A percentile compares a stretch with the other conserved stretches of the same genome.
Conservation (phyloP, 2,113 vertebrate species). For the Dicaeum eximium region DNA sequence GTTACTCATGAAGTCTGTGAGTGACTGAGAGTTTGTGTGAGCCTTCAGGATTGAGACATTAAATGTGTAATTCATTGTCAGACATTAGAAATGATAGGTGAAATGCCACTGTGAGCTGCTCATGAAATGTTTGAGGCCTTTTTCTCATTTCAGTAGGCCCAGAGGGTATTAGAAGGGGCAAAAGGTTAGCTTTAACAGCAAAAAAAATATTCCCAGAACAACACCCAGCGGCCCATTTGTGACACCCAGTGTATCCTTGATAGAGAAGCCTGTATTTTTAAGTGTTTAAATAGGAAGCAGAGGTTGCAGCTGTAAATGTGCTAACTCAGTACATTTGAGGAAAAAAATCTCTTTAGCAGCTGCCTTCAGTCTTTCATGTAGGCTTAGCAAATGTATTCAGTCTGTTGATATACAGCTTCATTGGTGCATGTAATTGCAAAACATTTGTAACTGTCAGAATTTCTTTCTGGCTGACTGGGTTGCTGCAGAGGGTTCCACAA, state of each 20-base stretch:
- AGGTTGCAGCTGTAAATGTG: constrained; percentile 40
- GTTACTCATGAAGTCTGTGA: not conserved
- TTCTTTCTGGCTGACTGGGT: constrained; percentile 28
- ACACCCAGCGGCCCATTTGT: not conserved
- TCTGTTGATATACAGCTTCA: not conserved
- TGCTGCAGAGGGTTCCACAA: not conserved
- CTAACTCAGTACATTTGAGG: constrained; percentile 25
- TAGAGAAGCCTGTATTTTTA: not conserved
- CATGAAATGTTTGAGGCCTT: not conserved
- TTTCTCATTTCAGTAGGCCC: not conserved
- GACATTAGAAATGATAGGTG: not conserved
- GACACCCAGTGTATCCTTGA: not conserved
- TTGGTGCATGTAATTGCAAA: not conserved
- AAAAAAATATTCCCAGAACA: not conserved
- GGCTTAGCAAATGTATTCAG: constrained; percentile 5
- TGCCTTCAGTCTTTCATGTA: constrained; percentile 36
- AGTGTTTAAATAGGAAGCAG: not conserved
- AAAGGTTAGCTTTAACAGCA: not conserved
- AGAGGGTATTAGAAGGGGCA: not conserved
- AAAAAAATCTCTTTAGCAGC: constrained; percentile 32
- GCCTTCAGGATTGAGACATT: not conserved
- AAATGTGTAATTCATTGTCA: not conserved
- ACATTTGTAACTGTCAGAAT: constrained; percentile 41
- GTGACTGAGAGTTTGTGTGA: not conserved
- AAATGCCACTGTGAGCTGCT: not conserved